A percentile compares a stretch with the other conserved stretches of the same genome.
These are phyloP conservation scores for Aldrovandia affinis DNA, from an alignment of 2,797 vertebrate genomes.

Conservation along the genomic window DNA sequence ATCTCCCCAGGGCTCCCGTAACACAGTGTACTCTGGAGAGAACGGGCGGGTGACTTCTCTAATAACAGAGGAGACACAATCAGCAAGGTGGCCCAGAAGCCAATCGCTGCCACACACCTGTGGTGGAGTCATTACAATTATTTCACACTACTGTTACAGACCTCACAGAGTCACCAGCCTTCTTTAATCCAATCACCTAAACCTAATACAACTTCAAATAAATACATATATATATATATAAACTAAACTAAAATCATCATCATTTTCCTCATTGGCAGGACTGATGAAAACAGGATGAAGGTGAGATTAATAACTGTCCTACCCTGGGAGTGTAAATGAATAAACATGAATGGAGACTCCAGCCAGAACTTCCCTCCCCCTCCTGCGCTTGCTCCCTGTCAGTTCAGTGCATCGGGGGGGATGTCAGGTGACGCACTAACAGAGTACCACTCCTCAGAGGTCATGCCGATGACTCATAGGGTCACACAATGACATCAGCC, in stretches of 20 bases:
- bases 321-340: background rate
- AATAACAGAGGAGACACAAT: conserved; percentile 53
- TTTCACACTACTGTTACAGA: too few relatives aligned
- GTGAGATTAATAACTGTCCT: background rate
- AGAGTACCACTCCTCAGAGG: too few relatives aligned
- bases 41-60: conserved; percentile 55
- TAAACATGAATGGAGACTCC: background rate
- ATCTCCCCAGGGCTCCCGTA: conserved; percentile 54
- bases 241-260: background rate
- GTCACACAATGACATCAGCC: background rate
- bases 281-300: background rate
- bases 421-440: too few relatives aligned
- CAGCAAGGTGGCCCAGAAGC: conserved; percentile 6
- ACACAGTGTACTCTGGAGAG: conserved; percentile 54
- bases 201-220: background rate
- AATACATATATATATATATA: too few relatives aligned
- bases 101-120: conserved; percentile 64
- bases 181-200: too few relatives aligned
- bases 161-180: too few relatives aligned
- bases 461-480: too few relatives aligned
- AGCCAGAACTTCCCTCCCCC: too few relatives aligned
- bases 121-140: too few relatives aligned
- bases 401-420: too few relatives aligned
- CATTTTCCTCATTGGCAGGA: background rate
- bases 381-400: too few relatives aligned